A percentile compares a stretch with the other conserved stretches of the same genome.
phyloP scores from a whole-genome alignment of 2,113 vertebrate genomes.

The Turdus rufiventris region DNA sequence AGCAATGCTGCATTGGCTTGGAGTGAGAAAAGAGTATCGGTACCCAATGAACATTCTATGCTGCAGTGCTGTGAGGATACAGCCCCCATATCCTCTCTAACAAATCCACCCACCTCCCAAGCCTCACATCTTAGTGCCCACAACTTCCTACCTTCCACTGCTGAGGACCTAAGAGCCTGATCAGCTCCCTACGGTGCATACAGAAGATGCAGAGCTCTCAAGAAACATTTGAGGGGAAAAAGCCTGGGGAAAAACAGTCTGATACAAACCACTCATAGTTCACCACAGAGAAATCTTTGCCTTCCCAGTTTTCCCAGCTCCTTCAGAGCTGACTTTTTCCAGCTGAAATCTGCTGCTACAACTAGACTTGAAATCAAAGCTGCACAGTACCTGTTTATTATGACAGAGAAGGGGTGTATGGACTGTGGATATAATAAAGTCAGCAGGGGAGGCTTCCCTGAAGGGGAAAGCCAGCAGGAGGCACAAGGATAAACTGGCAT shows the following conservation, averaged over 20 bases:
- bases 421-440: background rate
- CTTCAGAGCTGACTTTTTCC: background rate
- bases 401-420: background rate
- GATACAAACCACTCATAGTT: background rate
- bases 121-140: background rate
- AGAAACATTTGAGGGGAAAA: background rate
- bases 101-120: background rate
- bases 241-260: background rate
- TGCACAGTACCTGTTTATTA: background rate
- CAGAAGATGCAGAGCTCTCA: fast-evolving
- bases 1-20: background rate
- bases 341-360: background rate
- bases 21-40: background rate
- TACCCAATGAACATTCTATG: background rate
- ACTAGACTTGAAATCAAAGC: background rate
- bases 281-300: background rate
- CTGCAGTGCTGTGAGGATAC: background rate
- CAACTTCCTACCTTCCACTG: background rate
- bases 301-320: background rate
- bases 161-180: background rate
- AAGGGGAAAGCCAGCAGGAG: background rate
- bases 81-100: background rate
- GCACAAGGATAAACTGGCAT: background rate
- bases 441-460: background rate
- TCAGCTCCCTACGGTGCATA: background rate